phyloP scores from a whole-genome alignment of 2,113 vertebrate genomes.

The Petromus typicus region DNA sequence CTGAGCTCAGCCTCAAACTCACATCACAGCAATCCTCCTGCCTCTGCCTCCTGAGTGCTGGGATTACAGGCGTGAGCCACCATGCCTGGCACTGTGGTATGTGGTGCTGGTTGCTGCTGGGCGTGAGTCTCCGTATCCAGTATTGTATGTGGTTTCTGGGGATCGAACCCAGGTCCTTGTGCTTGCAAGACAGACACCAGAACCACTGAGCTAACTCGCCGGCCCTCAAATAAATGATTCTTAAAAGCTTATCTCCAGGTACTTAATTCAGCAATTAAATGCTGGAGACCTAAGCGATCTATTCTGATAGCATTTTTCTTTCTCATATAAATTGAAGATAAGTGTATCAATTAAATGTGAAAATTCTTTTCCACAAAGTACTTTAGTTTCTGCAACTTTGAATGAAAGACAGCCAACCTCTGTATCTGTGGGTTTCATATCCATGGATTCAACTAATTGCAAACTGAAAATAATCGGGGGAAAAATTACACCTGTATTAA shows the following conservation, averaged over 20 bases:
- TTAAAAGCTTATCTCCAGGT: conserved; percentile 24
- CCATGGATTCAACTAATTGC: background rate
- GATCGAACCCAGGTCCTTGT: too few species aligned
- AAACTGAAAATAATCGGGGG: background rate
- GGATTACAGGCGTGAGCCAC: too few species aligned
- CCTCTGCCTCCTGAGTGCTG: too few species aligned
- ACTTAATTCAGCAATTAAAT: conserved; percentile 53
- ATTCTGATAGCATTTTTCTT: conserved; percentile 11
- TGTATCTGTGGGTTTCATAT: background rate
- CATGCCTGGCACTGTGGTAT: too few species aligned
- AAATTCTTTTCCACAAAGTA: background rate
- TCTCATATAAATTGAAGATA: conserved; percentile 31
- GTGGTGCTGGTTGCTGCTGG: too few species aligned
- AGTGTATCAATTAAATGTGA: background rate
- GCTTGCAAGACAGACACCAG: too few species aligned
- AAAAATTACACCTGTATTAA: background rate
- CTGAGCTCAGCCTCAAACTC: too few species aligned
- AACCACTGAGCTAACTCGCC: too few species aligned
- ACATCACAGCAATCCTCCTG: too few species aligned
- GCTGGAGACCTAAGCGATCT: background rate
- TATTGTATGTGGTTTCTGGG: too few species aligned
- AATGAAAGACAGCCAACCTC: background rate
- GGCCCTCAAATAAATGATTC: conserved; percentile 17
- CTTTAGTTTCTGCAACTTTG: background rate
- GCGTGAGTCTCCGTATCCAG: too few species aligned